phyloP scores from a whole-genome alignment of 2,888 invertebrate species.

The Drosophila recens region DNA sequence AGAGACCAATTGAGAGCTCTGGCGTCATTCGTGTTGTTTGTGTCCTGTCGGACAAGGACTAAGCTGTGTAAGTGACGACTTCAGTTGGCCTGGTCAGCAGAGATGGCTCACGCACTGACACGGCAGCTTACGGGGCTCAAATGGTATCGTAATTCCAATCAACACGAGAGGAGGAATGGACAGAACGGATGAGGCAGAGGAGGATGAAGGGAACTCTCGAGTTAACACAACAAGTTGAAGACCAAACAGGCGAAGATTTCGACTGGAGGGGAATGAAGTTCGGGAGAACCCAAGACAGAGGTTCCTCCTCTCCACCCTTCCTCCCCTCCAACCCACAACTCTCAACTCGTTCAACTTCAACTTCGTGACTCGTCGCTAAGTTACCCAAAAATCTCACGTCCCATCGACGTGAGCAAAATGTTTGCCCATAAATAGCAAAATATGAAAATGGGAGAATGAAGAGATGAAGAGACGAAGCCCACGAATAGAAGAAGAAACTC shows the following conservation, averaged over 20 bases:
- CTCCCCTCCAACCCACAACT: neutral
- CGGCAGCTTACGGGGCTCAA: slow-evolving; percentile 40
- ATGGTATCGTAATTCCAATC: slow-evolving; percentile 56
- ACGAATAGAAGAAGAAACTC: slow-evolving; percentile 29
- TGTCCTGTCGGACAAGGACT: slow-evolving; percentile 61
- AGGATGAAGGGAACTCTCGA: slow-evolving; percentile 17
- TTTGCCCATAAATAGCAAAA: slow-evolving; percentile 68
- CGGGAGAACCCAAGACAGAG: slow-evolving; percentile 2
- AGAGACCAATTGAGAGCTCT: slow-evolving; percentile 47
- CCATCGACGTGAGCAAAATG: slow-evolving; percentile 71
- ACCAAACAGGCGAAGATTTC: slow-evolving; percentile 26
- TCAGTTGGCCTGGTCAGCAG: slow-evolving; percentile 31
- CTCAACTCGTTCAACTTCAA: slow-evolving; percentile 18
- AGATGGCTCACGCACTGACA: slow-evolving; percentile 48
- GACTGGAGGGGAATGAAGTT: slow-evolving; percentile 52
- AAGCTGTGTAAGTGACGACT: slow-evolving; percentile 52
- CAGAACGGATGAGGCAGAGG: neutral
- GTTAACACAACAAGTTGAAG: slow-evolving; percentile 32
- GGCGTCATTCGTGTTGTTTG: slow-evolving; percentile 45
- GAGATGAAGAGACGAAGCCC: slow-evolving; percentile 67
- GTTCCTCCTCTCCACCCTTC: neutral
- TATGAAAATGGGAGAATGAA: slow-evolving; percentile 82
- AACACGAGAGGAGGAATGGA: slow-evolving; percentile 9
- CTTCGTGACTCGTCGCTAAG: slow-evolving; percentile 42
- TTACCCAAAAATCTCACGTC: slow-evolving; percentile 77